A percentile compares a stretch with the other conserved stretches of the same genome.
phyloP scores from a whole-genome alignment of 2,113 vertebrate species.

The Leptodactylus fuscus region DNA sequence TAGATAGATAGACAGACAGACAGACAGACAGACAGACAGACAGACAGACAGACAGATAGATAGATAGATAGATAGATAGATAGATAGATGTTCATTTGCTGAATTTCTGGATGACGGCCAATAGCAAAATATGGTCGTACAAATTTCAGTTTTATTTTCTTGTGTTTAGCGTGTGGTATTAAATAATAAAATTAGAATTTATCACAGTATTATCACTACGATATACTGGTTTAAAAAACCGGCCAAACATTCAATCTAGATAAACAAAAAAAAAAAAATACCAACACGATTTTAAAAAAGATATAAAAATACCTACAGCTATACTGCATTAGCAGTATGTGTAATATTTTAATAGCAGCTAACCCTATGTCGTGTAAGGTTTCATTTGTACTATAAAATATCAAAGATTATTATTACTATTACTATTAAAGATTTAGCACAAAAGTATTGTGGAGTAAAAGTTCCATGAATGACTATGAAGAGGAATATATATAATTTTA shows the following conservation, averaged over 20 bases:
- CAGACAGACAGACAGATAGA: too few species aligned
- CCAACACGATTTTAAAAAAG: neutral
- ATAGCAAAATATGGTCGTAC: too few species aligned
- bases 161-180: neutral
- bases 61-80: too few species aligned
- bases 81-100: too few species aligned
- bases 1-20: neutral
- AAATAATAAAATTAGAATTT: neutral
- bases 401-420: too few species aligned
- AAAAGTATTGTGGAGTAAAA: neutral
- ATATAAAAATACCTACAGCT: neutral
- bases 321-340: neutral
- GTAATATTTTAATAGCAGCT: neutral
- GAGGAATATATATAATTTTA: neutral
- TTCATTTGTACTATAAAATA: neutral
- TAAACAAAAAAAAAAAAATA: neutral
- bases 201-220: neutral
- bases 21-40: too few species aligned
- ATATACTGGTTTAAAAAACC: neutral
- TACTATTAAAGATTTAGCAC: neutral
- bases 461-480: neutral
- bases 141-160: too few species aligned
- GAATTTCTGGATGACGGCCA: too few species aligned
- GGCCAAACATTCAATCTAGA: neutral
- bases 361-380: neutral